Evolutionary conservation across 2,888 invertebrate genomes (phyloP), one percentile per base, ranked within the genome.

Genomic region (Fragum sueziense): DNA sequence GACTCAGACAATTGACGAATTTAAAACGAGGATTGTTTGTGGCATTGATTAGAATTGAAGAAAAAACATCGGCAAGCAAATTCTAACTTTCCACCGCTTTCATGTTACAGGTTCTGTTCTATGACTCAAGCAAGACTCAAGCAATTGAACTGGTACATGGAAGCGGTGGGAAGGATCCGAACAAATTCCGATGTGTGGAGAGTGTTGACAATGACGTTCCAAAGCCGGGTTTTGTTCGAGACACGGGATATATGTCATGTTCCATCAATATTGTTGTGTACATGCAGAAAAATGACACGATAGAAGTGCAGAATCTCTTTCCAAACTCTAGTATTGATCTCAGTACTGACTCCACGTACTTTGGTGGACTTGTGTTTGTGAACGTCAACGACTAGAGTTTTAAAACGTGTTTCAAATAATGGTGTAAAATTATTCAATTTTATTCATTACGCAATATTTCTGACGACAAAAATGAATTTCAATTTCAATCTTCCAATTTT

Each of bases 81-180:
- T n/a, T n/a, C n/a, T n/a, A n/a, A n/a, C n/a, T 69, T 51, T 22
- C 70, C 70, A 33, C 70, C 62, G 57, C 57, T 70, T 76, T 41
- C 61, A 70, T 68, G 65, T 73, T 76, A 17, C 69, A 82, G 82
- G 79, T 82, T 22, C 65, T 80, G 22, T 79, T 82, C 29, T 82
- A 77, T 57, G 79, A 82, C 27, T 69, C 59, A 41, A 76, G 76
- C 52, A 74, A 74, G 29, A 61, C 57, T n/a, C 79, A 77, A 71
- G 76, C 82, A 11, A 47, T 82, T 33, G 82, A 75, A 31, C 57
- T 82, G n/a, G 33, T 65, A 17, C 82, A 82, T 47, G 73, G 70
- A 34, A 69, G 67, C 57, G 67, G 52, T 34, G 79, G 69, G 6
- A 31, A 57, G 25, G 70, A 72, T 11, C 62, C 51, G 4, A 75